Base-by-base conservation (phyloP, 2,113 vertebrate genomes). In the Pterocles gutturalis region DNA sequence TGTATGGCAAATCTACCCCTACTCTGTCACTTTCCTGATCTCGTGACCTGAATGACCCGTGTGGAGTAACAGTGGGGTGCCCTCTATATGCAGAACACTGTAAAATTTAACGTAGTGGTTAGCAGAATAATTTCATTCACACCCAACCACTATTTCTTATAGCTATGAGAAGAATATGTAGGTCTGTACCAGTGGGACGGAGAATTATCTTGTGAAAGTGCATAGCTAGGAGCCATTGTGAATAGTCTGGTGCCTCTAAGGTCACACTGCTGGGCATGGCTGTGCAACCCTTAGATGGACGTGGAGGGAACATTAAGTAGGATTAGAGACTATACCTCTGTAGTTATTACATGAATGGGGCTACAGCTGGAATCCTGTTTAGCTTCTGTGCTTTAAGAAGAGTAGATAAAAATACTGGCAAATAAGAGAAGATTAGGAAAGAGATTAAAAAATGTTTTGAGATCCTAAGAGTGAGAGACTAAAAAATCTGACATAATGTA, bases 31-130 rank as follows among this genome's bases (percentile, higher is more conserved):
- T 87, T 62, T 33, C 31, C 48, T 84, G 48, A 46, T 75, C 25
- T 51, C 60, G 14, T 77, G 33, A 5, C 36, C 15, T 81, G 77
- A 61, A 49, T 28, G 17, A 31, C 41, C 58, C 72, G 4, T 90
- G 43, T 79, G 33, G 71, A 81, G 21, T 70, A 81, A 70, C 17
- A 62, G 41, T 58, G 54, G 18, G 36, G 24, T 72, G 12, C 34
- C 26, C 43, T 5, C 19, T 66, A 4, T 43, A 22, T 73, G 29
- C 34, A 73, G 48, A 41, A 41, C 2, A 0, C 26, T 0, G 1
- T 88, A 38, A 76, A 75, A 90, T 89, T 20, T 28, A 55, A 43
- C 2, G 3, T 9, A 62, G 15, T 22, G 22, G 7, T 80, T 79
- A 67, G 38, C 10, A 65, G 94, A 76, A 76, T 31, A 9, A 31